Base-by-base conservation (phyloP, 92 coral and sea anemone species). In the Desmophyllum pertusum region DNA sequence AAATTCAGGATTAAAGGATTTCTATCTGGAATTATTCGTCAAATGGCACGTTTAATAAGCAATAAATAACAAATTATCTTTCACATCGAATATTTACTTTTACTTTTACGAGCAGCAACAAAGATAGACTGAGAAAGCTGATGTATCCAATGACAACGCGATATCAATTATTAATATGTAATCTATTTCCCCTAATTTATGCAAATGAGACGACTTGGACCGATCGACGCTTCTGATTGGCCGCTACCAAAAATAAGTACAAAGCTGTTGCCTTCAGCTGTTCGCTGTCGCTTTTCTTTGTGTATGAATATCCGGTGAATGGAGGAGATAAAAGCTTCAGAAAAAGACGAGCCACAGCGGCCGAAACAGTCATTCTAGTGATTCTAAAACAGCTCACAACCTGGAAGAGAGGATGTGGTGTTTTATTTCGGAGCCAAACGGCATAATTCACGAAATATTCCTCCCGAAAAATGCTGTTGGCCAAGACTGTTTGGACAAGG, bases 401-500 rank as follows among this genome's bases (percentile, higher is more conserved):
- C 51, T 48, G 39, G 79, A 53, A 10, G 64, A 70, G 64, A 73
- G 79, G 76, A 91, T 96, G 95, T 96, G 99, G 99, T 96, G 99
- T 84, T 91, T 96, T 46, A 83, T 96, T 69, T 89, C 95, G 52
- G 99, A 96, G 79, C 99, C 99, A 21, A 94, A 93, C 82, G 99
- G 99, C 30, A 94, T 96, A 29, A 96, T 96, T 73, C 99, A 96
- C 83, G 99, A 96, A 76, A 89, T 96, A 72, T 88, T 92, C 84
- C 88, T 96, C 41, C 88, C 98, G 36, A 89, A 96, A 76, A 90
- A 93, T 80, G 95, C 99, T 1, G 91, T 91, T 75, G 99, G 99
- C 73, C 98, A 96, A 83, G 99, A 96, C 81, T 96, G 99, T 84
- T 96, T 96, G 78, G 98, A 96, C 90, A 94, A 96, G 94, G 99